Evolutionary conservation across 2,113 vertebrate genomes (phyloP).

Genomic region (Prinia subflava): DNA sequence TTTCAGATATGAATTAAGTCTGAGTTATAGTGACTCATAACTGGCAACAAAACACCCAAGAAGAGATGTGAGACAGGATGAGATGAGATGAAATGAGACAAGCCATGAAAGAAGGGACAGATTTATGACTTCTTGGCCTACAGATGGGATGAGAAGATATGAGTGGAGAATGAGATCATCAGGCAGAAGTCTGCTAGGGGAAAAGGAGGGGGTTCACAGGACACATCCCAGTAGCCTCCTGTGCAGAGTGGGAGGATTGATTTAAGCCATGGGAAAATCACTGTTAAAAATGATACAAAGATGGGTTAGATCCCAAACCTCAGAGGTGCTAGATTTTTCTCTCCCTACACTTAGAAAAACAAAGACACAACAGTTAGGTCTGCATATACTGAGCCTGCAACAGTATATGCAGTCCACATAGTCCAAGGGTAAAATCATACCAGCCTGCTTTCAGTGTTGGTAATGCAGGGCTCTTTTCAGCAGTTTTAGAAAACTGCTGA

Average conservation of each 20-base stretch:
- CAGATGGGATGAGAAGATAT: constrained; percentile 21
- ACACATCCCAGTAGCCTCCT: not conserved
- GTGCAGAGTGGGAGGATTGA: not conserved
- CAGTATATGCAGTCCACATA: not conserved
- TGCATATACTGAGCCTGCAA: not conserved
- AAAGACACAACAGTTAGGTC: not conserved
- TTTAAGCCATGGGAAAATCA: not conserved
- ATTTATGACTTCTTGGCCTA: constrained; percentile 26
- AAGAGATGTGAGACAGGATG: not conserved
- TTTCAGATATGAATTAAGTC: not conserved
- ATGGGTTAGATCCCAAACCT: not conserved
- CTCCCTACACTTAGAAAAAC: not conserved
- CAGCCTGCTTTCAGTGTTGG: not conserved
- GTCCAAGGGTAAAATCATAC: not conserved
- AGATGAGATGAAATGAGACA: constrained; percentile 30
- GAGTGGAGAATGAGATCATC: constrained; percentile 36
- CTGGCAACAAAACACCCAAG: constrained; percentile 16
- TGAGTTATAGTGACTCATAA: constrained; percentile 18
- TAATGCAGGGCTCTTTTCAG: not conserved
- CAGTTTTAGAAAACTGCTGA: not conserved
- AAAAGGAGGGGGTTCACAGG: not conserved
- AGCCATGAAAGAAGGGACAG: constrained; percentile 1
- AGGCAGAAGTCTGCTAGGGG: not conserved
- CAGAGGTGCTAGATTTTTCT: not conserved
- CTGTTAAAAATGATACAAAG: not conserved